These are phyloP conservation scores for Campoplex nolae DNA, from an alignment of 2,888 invertebrate genomes.

Conservation along the genomic window DNA sequence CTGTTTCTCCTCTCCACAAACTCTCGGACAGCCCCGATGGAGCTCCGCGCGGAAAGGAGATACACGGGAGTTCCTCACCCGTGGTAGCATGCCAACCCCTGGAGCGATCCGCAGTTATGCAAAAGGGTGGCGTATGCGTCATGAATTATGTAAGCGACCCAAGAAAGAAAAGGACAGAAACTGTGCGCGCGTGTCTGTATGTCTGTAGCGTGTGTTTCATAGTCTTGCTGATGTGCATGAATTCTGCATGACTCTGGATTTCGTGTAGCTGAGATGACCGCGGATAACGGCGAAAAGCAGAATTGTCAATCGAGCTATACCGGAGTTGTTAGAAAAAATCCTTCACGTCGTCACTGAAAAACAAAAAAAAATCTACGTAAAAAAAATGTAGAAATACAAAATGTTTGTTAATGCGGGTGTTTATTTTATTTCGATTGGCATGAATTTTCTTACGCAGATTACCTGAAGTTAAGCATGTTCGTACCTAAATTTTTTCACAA, in stretches of 20 bases:
- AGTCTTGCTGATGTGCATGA: constrained; percentile 24
- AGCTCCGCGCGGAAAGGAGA: constrained; percentile 59
- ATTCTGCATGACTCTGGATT: constrained; percentile 34
- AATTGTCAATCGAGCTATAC: constrained; percentile 7
- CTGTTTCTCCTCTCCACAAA: constrained; percentile 65
- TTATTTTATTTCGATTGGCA: no score
- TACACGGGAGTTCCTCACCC: constrained; percentile 33
- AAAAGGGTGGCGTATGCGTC: constrained; percentile 69
- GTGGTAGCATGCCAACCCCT: constrained; percentile 39
- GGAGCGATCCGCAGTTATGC: constrained; percentile 65
- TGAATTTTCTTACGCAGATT: neutral
- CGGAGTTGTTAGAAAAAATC: no score
- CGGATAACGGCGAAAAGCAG: constrained; percentile 24
- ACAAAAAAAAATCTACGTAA: neutral
- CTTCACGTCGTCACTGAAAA: constrained; percentile 12
- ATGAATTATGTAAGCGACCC: constrained; percentile 79
- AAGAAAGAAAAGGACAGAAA: neutral
- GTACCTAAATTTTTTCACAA: neutral
- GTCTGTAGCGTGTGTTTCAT: neutral
- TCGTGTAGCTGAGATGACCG: constrained; percentile 20
- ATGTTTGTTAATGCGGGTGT: no score
- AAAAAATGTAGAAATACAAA: neutral
- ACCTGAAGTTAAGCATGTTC: neutral
- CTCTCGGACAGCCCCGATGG: constrained; percentile 69
- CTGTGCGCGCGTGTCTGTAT: neutral